phyloP scores from a whole-genome alignment of 2,888 invertebrate genomes.

The Colostygia pectinataria region DNA sequence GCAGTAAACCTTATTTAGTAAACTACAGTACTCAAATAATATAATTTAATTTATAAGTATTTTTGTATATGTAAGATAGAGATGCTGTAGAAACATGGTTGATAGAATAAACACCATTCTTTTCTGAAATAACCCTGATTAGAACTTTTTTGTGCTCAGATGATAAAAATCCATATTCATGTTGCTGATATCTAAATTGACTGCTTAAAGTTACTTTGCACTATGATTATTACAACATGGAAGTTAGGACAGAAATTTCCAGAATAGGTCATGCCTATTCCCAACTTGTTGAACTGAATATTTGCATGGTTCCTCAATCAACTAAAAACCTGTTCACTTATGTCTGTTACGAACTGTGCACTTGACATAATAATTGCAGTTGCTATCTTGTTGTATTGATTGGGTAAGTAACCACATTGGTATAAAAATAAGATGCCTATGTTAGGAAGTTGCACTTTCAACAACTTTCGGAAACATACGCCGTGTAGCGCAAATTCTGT shows the following conservation, averaged over 20 bases:
- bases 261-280: not conserved
- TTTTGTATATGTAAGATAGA: too few species aligned
- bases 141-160: too few species aligned
- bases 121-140: too few species aligned
- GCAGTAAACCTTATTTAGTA: too few species aligned
- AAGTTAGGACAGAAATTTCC: constrained; percentile 4
- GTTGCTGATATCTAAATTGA: too few species aligned
- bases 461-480: constrained; percentile 16
- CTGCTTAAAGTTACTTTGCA: too few species aligned
- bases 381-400: constrained; percentile 22
- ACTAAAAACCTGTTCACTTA: not conserved
- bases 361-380: constrained; percentile 3
- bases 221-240: not conserved
- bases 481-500: not conserved
- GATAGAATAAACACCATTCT: too few species aligned
- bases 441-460: constrained; percentile 13
- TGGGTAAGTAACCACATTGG: constrained; percentile 13
- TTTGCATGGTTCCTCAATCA: constrained; percentile 13
- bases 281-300: constrained; percentile 22
- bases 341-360: constrained; percentile 6
- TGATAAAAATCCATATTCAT: too few species aligned
- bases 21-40: too few species aligned
- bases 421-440: constrained; percentile 1
- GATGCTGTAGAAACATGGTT: too few species aligned
- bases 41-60: too few species aligned